A percentile compares a stretch with the other conserved stretches of the same genome.
phyloP scores from a whole-genome alignment of 2,888 invertebrate genomes.

The Apomyelois bistriatella region DNA sequence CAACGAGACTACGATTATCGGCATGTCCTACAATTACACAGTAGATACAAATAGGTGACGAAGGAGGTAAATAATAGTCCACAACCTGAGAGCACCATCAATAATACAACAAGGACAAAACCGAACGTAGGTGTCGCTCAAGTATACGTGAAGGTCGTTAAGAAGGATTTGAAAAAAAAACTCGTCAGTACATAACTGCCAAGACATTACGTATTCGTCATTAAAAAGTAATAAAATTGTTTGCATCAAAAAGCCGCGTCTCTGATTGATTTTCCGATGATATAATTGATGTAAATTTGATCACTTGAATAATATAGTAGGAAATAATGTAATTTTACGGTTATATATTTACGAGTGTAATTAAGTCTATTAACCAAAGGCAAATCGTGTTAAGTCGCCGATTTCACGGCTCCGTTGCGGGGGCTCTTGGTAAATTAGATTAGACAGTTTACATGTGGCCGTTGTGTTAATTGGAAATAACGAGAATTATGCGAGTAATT shows the following conservation, averaged over 20 bases:
- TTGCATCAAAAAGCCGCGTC: background rate
- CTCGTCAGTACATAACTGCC: slow-evolving; percentile 17
- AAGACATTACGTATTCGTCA: slow-evolving; percentile 16
- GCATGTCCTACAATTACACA: slow-evolving; percentile 64
- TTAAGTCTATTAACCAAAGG: slow-evolving; percentile 38
- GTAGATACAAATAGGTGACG: slow-evolving; percentile 63
- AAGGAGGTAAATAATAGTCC: slow-evolving; percentile 67
- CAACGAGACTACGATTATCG: slow-evolving; percentile 64
- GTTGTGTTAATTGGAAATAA: slow-evolving; percentile 32
- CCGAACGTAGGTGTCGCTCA: slow-evolving; percentile 52
- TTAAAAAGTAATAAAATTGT: slow-evolving; percentile 23
- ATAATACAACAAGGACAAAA: slow-evolving; percentile 59
- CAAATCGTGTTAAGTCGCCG: slow-evolving; percentile 37
- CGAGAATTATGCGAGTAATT: slow-evolving; percentile 19
- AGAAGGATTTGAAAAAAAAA: slow-evolving; percentile 23
- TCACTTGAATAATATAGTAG: slow-evolving; percentile 29
- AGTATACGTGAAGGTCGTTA: slow-evolving; percentile 56
- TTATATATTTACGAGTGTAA: slow-evolving; percentile 28
- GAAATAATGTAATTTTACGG: slow-evolving; percentile 30
- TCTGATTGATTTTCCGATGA: slow-evolving; percentile 1
- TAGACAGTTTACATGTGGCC: slow-evolving; percentile 28
- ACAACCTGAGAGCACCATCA: slow-evolving; percentile 43
- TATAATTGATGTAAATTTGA: slow-evolving; percentile 23
- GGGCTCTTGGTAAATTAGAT: slow-evolving; percentile 30
- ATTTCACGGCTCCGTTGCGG: slow-evolving; percentile 41